Percentiles rank a stretch among this genome's conserved stretches.
phyloP scores from a whole-genome alignment of 2,797 vertebrate genomes.

The Numenius phaeopus region DNA sequence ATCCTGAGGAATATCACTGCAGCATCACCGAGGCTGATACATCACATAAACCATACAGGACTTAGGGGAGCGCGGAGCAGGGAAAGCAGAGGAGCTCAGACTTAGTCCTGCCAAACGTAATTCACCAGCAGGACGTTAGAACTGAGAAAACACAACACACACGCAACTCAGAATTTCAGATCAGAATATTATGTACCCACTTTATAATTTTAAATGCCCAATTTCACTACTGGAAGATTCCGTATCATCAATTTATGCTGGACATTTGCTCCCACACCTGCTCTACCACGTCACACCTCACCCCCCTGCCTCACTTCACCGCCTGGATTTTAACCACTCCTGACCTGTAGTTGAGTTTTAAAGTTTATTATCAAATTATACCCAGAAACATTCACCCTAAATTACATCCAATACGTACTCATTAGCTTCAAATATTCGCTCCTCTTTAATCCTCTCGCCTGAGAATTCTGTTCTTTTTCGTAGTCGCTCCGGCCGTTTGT shows the following conservation, averaged over 20 bases:
- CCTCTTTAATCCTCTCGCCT: slow-evolving; percentile 83
- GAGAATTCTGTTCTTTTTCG: slow-evolving; percentile 93
- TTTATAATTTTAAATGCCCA: neutral
- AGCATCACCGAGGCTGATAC: neutral
- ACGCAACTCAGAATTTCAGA: neutral
- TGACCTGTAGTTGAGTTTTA: neutral
- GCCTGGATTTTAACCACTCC: neutral
- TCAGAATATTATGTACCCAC: fast-evolving
- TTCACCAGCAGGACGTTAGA: neutral
- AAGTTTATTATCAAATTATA: neutral
- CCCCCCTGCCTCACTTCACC: neutral
- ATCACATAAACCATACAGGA: fast-evolving
- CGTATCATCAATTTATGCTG: fast-evolving
- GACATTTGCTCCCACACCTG: neutral
- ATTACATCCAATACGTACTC: slow-evolving; percentile 82
- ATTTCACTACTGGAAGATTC: fast-evolving
- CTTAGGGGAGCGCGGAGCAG: neutral
- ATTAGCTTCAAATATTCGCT: slow-evolving; percentile 90
- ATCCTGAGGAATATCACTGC: neutral
- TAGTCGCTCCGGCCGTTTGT: slow-evolving; percentile 87
- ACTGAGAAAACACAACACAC: neutral
- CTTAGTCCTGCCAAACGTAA: neutral
- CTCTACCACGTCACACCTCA: neutral
- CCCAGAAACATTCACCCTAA: neutral
- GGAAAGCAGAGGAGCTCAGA: neutral